Conservation (phyloP, 2,797 vertebrate species). For the Jordanella pulchra region DNA sequence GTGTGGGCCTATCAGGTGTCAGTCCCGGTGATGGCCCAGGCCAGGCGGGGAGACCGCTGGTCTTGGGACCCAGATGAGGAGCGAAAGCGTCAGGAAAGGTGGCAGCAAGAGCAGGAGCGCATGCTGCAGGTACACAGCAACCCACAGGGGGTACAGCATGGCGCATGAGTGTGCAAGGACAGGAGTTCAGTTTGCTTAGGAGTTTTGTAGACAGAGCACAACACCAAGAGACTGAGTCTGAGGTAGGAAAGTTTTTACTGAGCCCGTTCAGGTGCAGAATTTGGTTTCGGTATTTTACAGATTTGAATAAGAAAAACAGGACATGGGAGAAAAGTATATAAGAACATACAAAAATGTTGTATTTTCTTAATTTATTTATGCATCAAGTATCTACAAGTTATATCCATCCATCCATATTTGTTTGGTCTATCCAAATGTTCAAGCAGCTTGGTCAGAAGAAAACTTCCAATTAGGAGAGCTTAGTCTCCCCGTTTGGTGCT, state of each 20-base stretch:
- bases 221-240: constrained; percentile 3
- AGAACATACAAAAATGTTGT: neutral
- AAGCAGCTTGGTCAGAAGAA: too few relatives aligned
- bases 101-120: constrained; percentile 96
- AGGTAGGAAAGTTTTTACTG: neutral
- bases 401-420: neutral
- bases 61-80: constrained; percentile 97
- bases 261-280: neutral
- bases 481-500: neutral
- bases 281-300: neutral
- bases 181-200: neutral
- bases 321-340: neutral
- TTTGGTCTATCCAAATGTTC: too few relatives aligned
- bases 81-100: constrained; percentile 92
- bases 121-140: constrained; percentile 89
- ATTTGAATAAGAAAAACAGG: neutral
- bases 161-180: constrained; percentile 39
- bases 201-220: constrained; percentile 5
- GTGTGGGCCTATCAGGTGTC: constrained; percentile 72
- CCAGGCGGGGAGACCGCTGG: constrained; percentile 87
- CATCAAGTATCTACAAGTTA: neutral
- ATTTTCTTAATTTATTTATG: neutral
- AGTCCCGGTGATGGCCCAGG: constrained; percentile 78
- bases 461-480: neutral
- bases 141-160: constrained; percentile 43